Evolutionary conservation across 1,140 invertebrate species (phyloP).

Genomic region (Hormaphis cornu): DNA sequence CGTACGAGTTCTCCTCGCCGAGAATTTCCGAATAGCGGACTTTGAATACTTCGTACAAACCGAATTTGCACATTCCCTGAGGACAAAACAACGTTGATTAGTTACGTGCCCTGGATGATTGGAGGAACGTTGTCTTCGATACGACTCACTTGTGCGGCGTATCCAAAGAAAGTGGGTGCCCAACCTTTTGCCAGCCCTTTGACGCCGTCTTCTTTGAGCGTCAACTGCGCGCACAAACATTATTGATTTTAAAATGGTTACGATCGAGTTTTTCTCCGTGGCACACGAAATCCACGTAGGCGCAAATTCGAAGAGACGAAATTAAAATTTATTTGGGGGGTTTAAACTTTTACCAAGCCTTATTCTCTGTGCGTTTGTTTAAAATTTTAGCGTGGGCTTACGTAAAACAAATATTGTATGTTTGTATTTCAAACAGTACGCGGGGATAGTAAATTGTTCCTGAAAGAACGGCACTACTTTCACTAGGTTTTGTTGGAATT

Average conservation of each 20-base stretch:
- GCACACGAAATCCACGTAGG: no score
- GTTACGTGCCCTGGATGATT: not conserved
- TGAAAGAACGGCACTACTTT: no score
- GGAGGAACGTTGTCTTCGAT: not conserved
- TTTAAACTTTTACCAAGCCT: no score
- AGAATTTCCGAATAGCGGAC: slow-evolving; percentile 71
- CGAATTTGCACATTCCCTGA: slow-evolving; percentile 71
- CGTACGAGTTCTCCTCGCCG: slow-evolving; percentile 89
- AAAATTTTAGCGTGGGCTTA: no score
- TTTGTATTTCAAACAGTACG: no score
- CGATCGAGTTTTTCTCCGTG: no score
- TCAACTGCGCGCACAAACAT: slow-evolving; percentile 47
- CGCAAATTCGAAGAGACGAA: no score
- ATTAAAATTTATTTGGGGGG: no score
- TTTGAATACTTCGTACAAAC: slow-evolving; percentile 86
- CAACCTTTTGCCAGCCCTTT: slow-evolving; percentile 87
- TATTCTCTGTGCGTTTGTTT: no score
- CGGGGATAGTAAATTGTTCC: no score
- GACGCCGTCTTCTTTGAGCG: slow-evolving; percentile 76
- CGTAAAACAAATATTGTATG: no score
- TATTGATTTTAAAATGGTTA: not conserved
- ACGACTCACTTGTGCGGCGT: slow-evolving; percentile 72
- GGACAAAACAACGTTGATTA: not conserved
- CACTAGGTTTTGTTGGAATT: no score
- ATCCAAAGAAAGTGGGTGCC: slow-evolving; percentile 97